A percentile compares a stretch with the other conserved stretches of the same genome.
These are phyloP conservation scores for Nomada hirtipes DNA, from an alignment of 2,888 invertebrate genomes.

Conservation along the genomic window DNA sequence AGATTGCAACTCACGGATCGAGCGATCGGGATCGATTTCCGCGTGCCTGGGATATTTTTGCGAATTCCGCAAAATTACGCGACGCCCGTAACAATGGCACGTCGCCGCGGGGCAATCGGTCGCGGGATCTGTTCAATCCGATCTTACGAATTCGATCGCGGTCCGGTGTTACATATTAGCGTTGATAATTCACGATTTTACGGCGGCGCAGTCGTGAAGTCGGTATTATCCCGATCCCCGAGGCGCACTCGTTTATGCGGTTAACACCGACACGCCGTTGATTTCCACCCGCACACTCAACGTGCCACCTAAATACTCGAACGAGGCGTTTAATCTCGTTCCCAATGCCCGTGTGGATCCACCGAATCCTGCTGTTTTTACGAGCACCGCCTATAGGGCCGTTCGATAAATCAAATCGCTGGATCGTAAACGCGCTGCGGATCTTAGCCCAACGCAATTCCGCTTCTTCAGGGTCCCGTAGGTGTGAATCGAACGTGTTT, in stretches of 20 bases:
- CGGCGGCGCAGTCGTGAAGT: slow-evolving; percentile 73
- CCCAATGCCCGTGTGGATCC: slow-evolving; percentile 27
- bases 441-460: background rate
- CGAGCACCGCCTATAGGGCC: background rate
- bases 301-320: too few species aligned
- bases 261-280: slow-evolving; percentile 1
- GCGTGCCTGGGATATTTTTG: slow-evolving; percentile 29
- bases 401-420: background rate
- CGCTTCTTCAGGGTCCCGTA: slow-evolving; percentile 21
- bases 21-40: slow-evolving; percentile 28
- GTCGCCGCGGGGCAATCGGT: slow-evolving; percentile 22
- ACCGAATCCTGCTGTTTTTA: slow-evolving; percentile 53
- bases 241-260: slow-evolving; percentile 55
- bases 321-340: too few species aligned
- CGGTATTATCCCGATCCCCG: slow-evolving; percentile 70
- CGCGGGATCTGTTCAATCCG: slow-evolving; percentile 52
- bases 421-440: too few species aligned
- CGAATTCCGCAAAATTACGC: slow-evolving; percentile 19
- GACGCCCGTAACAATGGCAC: slow-evolving; percentile 43
- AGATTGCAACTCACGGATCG: slow-evolving; percentile 9
- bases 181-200: slow-evolving; percentile 78
- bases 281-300: too few species aligned
- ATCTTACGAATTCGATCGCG: slow-evolving; percentile 69
- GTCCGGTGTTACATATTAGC: slow-evolving; percentile 73
- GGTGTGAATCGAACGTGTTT: slow-evolving; percentile 58